These are phyloP conservation scores for Batillaria attramentaria DNA, from an alignment of 1,140 invertebrate species.

Conservation along the genomic window DNA sequence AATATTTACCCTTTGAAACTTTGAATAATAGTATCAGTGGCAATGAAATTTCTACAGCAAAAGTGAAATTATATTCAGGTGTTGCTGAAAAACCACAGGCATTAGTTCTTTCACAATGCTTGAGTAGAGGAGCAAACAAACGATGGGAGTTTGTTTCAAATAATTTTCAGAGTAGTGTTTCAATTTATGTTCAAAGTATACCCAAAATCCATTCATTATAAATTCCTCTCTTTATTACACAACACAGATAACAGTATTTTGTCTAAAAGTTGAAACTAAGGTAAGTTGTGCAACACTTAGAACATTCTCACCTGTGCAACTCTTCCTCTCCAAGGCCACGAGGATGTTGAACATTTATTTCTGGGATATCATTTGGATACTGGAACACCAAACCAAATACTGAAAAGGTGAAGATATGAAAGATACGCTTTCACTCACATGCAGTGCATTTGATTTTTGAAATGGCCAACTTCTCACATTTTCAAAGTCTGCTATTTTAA, in stretches of 20 bases:
- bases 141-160: background rate
- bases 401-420: background rate
- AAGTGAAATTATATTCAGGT: background rate
- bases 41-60: background rate
- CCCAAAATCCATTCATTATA: no score
- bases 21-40: no score
- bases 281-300: no score
- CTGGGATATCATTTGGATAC: constrained; percentile 67
- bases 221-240: background rate
- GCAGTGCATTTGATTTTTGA: no score
- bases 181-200: no score
- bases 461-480: background rate
- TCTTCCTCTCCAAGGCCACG: constrained; percentile 86
- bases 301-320: constrained; percentile 74
- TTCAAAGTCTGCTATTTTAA: background rate
- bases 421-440: background rate
- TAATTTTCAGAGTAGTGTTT: background rate
- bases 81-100: background rate
- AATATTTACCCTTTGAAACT: no score
- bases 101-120: no score
- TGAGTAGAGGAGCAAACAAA: background rate
- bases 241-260: background rate
- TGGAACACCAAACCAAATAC: constrained; percentile 42
- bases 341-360: constrained; percentile 78
- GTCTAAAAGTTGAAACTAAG: background rate